These are phyloP conservation scores for Hanleya hanleyi DNA, from an alignment of 2,888 invertebrate species.

Conservation along the genomic window DNA sequence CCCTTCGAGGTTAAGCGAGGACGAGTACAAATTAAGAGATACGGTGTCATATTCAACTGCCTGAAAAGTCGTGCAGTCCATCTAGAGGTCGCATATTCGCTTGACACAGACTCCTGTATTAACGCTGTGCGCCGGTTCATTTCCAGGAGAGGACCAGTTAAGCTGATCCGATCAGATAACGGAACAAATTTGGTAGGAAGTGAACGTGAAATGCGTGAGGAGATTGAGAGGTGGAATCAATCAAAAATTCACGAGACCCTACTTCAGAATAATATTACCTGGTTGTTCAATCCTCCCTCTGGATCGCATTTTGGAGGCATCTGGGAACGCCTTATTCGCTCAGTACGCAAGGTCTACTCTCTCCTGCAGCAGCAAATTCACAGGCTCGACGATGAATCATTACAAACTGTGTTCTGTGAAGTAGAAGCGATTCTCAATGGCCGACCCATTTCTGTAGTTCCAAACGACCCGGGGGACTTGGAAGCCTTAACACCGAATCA, in stretches of 20 bases:
- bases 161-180: no score
- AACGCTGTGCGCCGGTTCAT: slow-evolving; percentile 26
- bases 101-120: slow-evolving; percentile 22
- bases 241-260: slow-evolving; percentile 16
- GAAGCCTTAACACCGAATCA: slow-evolving; percentile 33
- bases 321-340: slow-evolving; percentile 37
- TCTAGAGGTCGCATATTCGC: slow-evolving; percentile 21
- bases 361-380: slow-evolving; percentile 18
- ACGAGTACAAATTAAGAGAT: slow-evolving; percentile 34
- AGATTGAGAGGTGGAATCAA: slow-evolving; percentile 29
- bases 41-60: slow-evolving; percentile 36
- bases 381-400: slow-evolving; percentile 29
- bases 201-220: slow-evolving; percentile 22
- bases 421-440: slow-evolving; percentile 33
- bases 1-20: slow-evolving; percentile 18
- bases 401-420: slow-evolving; percentile 30
- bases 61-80: slow-evolving; percentile 24
- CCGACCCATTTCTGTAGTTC: slow-evolving; percentile 31
- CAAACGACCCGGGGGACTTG: slow-evolving; percentile 20
- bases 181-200: slow-evolving; percentile 35
- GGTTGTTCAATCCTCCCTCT: slow-evolving; percentile 35
- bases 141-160: slow-evolving; percentile 13
- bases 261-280: slow-evolving; percentile 22
- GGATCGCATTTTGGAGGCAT: slow-evolving; percentile 36
- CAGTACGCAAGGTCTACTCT: slow-evolving; percentile 21